Conservation (phyloP, 2,888 invertebrate genomes). For the Phrixothrix hirtus region DNA sequence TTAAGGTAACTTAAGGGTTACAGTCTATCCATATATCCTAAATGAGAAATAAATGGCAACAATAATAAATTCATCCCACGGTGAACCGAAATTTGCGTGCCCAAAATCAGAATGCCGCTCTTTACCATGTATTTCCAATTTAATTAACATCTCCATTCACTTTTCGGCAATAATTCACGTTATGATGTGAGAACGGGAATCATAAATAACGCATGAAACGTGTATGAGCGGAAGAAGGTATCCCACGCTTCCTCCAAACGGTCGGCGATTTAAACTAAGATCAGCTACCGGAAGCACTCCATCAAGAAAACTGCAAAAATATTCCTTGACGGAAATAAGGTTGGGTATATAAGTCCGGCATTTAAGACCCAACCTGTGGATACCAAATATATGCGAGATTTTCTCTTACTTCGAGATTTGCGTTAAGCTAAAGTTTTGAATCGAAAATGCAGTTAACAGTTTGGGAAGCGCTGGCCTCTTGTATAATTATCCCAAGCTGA, state of each 20-base stretch:
- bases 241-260: constrained; percentile 23
- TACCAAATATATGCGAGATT: too few relatives aligned
- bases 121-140: constrained; percentile 4
- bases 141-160: constrained; percentile 18
- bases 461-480: too few relatives aligned
- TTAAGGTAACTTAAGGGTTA: too few relatives aligned
- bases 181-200: constrained; percentile 26
- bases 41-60: too few relatives aligned
- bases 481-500: too few relatives aligned
- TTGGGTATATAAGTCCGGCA: constrained; percentile 19
- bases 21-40: too few relatives aligned
- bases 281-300: constrained; percentile 34
- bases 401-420: too few relatives aligned
- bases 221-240: constrained; percentile 39
- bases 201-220: constrained; percentile 43
- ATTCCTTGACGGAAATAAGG: constrained; percentile 36
- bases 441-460: too few relatives aligned
- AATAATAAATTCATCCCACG: too few relatives aligned
- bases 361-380: constrained; percentile 25
- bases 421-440: too few relatives aligned
- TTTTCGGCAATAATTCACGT: constrained; percentile 21
- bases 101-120: constrained; percentile 1
- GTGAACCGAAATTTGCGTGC: too few relatives aligned
- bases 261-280: constrained; percentile 35
- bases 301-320: constrained; percentile 39